These are phyloP conservation scores for Pitta sordida DNA, from an alignment of 2,113 vertebrate genomes.

Conservation along the genomic window DNA sequence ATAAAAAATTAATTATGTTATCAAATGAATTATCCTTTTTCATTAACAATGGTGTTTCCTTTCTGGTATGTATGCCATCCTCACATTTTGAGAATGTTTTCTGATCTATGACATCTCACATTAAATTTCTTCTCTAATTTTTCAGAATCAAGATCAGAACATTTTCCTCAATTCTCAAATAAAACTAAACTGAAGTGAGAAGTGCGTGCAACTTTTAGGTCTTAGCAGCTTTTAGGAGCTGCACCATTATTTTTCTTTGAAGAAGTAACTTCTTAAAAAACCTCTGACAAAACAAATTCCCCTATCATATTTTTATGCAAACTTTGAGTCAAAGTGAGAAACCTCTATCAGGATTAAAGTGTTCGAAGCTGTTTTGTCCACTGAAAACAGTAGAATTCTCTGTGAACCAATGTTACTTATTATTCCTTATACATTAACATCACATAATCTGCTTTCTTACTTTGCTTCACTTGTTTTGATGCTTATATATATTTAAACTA, in stretches of 20 bases:
- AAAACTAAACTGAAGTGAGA: neutral
- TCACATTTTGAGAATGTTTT: neutral
- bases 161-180: neutral
- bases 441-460: neutral
- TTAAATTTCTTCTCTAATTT: neutral
- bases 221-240: neutral
- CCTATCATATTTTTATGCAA: neutral
- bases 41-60: neutral
- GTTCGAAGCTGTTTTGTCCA: neutral
- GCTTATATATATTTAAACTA: neutral
- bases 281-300: fast-evolving
- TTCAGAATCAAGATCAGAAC: neutral
- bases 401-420: neutral
- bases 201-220: neutral
- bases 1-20: neutral
- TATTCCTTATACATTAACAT: neutral
- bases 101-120: neutral
- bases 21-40: neutral
- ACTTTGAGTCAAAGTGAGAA: neutral
- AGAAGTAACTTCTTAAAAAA: neutral
- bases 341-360: neutral
- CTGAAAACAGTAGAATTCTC: neutral
- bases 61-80: neutral
- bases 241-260: neutral
- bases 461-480: neutral